A percentile compares a stretch with the other conserved stretches of the same genome.
Evolutionary conservation across 2,888 invertebrate genomes (phyloP).

Genomic region (Gymnocheta viridis): DNA sequence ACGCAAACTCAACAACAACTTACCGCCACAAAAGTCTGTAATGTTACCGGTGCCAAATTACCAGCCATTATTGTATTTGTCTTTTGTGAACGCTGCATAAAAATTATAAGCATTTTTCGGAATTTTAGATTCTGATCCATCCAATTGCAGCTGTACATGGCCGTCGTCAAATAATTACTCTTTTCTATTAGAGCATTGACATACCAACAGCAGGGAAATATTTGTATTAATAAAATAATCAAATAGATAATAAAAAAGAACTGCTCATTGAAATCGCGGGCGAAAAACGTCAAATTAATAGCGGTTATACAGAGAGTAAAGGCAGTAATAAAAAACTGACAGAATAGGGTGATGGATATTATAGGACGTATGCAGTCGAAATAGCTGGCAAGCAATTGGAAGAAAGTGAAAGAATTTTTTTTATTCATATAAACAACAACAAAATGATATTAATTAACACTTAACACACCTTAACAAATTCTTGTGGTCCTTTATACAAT

Average conservation of each 20-base stretch:
- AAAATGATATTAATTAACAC: too few relatives aligned
- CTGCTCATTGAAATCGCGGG: constrained; percentile 48
- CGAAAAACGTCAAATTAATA: constrained; percentile 69
- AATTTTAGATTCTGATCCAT: constrained; percentile 72
- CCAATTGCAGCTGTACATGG: constrained; percentile 74
- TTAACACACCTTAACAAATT: constrained; percentile 71
- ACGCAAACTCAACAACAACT: neutral
- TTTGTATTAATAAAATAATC: constrained; percentile 65
- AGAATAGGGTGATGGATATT: constrained; percentile 69
- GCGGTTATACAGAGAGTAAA: constrained; percentile 69
- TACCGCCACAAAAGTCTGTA: constrained; percentile 73
- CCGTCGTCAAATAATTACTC: constrained; percentile 70
- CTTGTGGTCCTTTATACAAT: constrained; percentile 72
- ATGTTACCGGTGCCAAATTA: constrained; percentile 72
- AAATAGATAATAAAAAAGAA: constrained; percentile 63
- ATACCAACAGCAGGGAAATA: constrained; percentile 72
- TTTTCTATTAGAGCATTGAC: constrained; percentile 71
- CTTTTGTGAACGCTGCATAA: constrained; percentile 74
- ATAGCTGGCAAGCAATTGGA: constrained; percentile 58
- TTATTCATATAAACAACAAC: too few relatives aligned
- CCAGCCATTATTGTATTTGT: constrained; percentile 71
- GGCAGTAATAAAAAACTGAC: constrained; percentile 72
- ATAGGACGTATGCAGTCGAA: constrained; percentile 70
- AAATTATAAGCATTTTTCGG: constrained; percentile 73
- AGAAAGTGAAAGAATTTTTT: neutral